These are phyloP conservation scores for Mya arenaria DNA, from an alignment of 1,140 invertebrate genomes.

Conservation along the genomic window DNA sequence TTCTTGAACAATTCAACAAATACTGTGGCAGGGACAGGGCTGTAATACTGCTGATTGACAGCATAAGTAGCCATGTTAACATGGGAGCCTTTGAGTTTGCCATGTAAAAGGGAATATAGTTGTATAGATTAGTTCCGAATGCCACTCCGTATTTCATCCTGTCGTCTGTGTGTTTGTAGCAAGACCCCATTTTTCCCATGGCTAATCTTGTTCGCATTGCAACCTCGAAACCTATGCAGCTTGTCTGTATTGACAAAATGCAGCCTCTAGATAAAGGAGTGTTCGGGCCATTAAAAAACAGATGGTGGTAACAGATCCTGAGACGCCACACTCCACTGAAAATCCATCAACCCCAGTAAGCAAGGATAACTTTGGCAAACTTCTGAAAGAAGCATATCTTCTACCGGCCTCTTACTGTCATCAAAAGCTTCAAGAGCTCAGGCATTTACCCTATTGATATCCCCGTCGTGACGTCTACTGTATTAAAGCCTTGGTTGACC, in stretches of 20 bases:
- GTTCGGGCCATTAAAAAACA: slow-evolving; percentile 25
- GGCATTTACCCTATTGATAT: not conserved
- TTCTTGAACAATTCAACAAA: slow-evolving; percentile 22
- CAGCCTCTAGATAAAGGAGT: slow-evolving; percentile 51
- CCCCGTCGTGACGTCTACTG: not conserved
- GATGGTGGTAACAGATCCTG: not conserved
- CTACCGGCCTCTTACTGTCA: not conserved
- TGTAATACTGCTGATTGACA: no score
- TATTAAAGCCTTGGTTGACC: not conserved
- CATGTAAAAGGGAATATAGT: no score
- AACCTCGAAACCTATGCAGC: no score
- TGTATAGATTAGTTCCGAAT: no score
- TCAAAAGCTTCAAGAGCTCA: not conserved
- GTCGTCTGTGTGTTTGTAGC: no score
- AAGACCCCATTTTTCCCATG: no score
- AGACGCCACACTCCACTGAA: not conserved
- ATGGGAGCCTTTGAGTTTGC: no score
- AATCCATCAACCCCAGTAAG: not conserved
- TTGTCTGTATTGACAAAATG: slow-evolving; percentile 41
- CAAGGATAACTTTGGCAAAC: not conserved
- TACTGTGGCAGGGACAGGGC: not conserved
- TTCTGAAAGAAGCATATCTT: not conserved
- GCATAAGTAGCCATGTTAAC: no score
- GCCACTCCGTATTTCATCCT: no score
- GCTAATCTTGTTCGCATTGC: no score